Base-by-base conservation (phyloP, 2,797 vertebrate species). In the Nothura maculosa region DNA sequence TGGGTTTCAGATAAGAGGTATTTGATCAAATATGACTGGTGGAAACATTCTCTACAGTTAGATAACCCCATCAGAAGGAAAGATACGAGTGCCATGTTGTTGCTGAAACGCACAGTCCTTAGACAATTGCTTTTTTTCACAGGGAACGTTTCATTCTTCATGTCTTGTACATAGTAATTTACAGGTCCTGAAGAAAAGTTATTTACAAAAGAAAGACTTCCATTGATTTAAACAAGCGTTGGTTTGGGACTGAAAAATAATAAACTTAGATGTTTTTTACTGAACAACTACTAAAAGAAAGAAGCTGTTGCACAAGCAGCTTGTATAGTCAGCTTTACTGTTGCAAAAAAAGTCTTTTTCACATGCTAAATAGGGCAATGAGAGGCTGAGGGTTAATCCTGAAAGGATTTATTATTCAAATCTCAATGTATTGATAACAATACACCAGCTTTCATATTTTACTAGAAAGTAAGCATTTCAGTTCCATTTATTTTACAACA, bases 361-460 rank as follows among this genome's bases (percentile, higher is more conserved):
- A 38, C 6, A 10, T 38, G 6, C 28, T 78, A 75, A 78, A 83
- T 5, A 74, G 19, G 75, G 12, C 48, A 81, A 58, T 30, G 10
- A 61, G 9, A 81, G 50, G 4, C 7, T 76, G 43, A 85, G 9
- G 3, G 10, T 81, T 76, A 76, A 73, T 69, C 27, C 30, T 60
- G 34, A 11, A 22, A 66, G 10, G 16, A 81, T 52, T 79, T 91
- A 9, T 86, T 79, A 48, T 86, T 91, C 25, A 73, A 30, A 88
- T 69, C 73, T 48, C 60, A 81, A 22, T 52, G 1, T 67, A 50
- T 36, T 69, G 60, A 79, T 38, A 89, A 30, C 5, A 34, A 6
- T 50, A 66, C 32, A 16, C 2, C 34, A 79, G 32, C 1, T 75
- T 85, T 75, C 25, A 34, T 83, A 68, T 85, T 87, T 62, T 38